Base-by-base conservation (phyloP, 1,140 invertebrate genomes). In the Orussus abietinus region DNA sequence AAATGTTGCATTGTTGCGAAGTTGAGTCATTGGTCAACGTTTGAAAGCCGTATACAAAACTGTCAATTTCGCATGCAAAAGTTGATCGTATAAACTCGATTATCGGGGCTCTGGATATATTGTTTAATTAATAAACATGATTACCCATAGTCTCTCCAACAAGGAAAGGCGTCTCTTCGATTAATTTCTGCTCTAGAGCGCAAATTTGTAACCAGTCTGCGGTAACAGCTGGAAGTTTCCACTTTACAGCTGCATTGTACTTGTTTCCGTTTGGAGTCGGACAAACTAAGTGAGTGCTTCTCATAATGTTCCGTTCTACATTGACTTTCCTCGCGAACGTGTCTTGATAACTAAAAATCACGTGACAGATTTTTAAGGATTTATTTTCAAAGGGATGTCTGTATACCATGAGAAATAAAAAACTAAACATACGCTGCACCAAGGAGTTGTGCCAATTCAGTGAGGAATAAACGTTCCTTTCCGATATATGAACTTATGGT, bases 231-330 rank as follows among this genome's bases (percentile, higher is more conserved):
- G 80, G 88, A 71, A 90, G 59, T 11, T 78, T 78, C 92, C 91
- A 96, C 59, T 88, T 89, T 1, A 88, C 64, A 1, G 91, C 88
- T 5, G 88, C 91, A 21, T 69, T 64, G 66, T 91, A 94, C 62
- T 96, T 96, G 33, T 82, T 80, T 0, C 91, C 90, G 43, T 74
- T 74, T 0, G 87, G 67, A 1, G 68, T 68, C 5, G 82, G 80
- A 42, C 87, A 89, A 14, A 94, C 69, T 1, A 96, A 75, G 68
- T 92, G 90, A 0, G 88, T 92, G 26, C 59, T 67, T 11, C 45
- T 56, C 1, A 51, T 52, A 9, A 49, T 72, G 28, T 68, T 65
- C 42, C 76, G 76, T 9, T 66, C 68, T 11, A 55, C 12, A 47
- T 75, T 77, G 2, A 73, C 67, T 47, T 75, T 75, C 12, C 77